A percentile compares a stretch with the other conserved stretches of the same genome.
Conservation (phyloP, 2,797 vertebrate species). For the Galago senegalensis region DNA sequence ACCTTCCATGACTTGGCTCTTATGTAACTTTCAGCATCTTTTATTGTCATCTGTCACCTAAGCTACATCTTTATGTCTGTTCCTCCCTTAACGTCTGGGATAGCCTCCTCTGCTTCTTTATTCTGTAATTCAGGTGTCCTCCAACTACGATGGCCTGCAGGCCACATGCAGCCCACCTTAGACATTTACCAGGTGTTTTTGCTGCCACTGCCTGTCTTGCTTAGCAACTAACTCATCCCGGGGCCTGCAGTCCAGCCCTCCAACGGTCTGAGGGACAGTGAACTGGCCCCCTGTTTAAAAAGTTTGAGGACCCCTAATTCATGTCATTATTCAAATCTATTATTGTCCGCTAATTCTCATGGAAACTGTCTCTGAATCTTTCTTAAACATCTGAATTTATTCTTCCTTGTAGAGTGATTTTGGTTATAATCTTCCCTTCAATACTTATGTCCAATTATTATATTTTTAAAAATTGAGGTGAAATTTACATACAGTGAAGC, state of each 20-base stretch:
- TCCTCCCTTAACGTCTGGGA: background rate
- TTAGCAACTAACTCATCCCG: too few species aligned
- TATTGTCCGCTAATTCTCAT: background rate
- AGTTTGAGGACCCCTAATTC: background rate
- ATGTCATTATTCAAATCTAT: conserved; percentile 9
- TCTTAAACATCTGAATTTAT: conserved; percentile 39
- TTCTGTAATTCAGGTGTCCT: background rate
- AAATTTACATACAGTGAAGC: background rate
- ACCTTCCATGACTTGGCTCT: background rate
- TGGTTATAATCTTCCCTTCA: background rate
- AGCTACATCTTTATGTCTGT: background rate
- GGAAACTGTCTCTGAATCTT: background rate
- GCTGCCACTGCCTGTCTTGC: too few species aligned
- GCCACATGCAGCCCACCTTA: too few species aligned
- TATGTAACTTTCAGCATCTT: conserved; percentile 9
- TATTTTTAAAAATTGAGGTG: conserved; percentile 3
- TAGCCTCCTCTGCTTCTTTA: background rate
- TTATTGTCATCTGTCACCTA: background rate
- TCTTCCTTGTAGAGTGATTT: conserved; percentile 39
- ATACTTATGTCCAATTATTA: conserved; percentile 22
- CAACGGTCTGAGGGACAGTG: too few species aligned
- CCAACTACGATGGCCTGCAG: too few species aligned
- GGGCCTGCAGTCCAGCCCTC: too few species aligned
- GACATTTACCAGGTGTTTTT: too few species aligned
- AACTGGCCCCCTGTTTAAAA: too few species aligned